These are phyloP conservation scores for Apaloderma vittatum DNA, from an alignment of 2,113 vertebrate species.

Conservation along the genomic window DNA sequence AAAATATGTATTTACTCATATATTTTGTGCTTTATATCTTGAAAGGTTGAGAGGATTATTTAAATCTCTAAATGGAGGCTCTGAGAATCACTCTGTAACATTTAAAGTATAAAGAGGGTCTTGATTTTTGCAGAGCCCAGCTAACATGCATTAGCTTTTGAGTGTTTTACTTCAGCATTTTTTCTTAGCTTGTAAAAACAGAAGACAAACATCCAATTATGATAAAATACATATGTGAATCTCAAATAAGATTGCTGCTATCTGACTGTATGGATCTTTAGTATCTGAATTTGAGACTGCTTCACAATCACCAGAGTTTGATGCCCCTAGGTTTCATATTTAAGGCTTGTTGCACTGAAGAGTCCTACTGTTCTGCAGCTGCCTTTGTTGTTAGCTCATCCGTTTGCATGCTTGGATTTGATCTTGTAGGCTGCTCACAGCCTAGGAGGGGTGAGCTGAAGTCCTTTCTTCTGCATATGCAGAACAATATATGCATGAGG, in stretches of 20 bases:
- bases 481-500: not conserved
- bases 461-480: not conserved
- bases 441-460: not conserved
- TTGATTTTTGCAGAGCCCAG: not conserved
- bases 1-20: not conserved
- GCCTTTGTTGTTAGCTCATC: not conserved
- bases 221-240: not conserved
- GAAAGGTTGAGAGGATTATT: not conserved
- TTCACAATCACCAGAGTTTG: not conserved
- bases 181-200: not conserved
- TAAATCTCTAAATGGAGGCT: not conserved
- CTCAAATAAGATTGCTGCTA: not conserved
- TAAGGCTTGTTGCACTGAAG: not conserved
- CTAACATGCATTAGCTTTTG: not conserved
- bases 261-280: not conserved
- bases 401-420: not conserved
- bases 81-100: not conserved
- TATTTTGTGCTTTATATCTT: not conserved
- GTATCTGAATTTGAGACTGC: not conserved
- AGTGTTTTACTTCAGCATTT: not conserved
- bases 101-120: not conserved
- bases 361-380: not conserved
- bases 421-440: not conserved
- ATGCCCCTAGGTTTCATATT: not conserved
- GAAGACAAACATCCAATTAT: not conserved